Conservation (phyloP, 1,140 invertebrate species). For the Yoshiicerus persimilis region DNA sequence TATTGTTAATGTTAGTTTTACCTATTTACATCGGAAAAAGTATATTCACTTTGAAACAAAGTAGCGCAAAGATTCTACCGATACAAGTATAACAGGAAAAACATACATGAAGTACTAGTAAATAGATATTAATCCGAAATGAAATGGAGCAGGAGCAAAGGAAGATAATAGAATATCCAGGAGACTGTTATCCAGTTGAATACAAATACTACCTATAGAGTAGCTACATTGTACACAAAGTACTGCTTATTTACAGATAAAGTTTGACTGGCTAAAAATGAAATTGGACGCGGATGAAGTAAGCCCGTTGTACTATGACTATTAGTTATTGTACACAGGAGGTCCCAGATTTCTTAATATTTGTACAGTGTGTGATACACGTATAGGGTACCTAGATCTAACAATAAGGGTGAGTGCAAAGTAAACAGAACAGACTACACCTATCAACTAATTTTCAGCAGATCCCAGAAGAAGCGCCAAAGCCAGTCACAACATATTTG, state of each 20-base stretch:
- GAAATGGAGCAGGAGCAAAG: not conserved
- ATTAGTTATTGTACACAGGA: not conserved
- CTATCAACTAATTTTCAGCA: not conserved
- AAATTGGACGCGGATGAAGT: not conserved
- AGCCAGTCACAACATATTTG: slow-evolving; percentile 10
- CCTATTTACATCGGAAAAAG: not conserved
- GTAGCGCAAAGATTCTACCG: not conserved
- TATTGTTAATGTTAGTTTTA: not conserved
- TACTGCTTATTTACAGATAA: not conserved
- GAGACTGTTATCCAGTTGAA: not conserved
- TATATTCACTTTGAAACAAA: not conserved
- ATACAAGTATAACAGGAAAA: too few species aligned
- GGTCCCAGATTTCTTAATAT: not conserved
- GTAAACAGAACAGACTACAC: too few species aligned
- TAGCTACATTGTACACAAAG: not conserved
- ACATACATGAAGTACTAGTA: not conserved
- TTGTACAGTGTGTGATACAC: not conserved
- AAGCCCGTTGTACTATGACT: not conserved
- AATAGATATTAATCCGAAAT: not conserved
- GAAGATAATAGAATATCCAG: not conserved
- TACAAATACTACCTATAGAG: not conserved
- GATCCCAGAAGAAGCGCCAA: not conserved
- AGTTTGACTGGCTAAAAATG: not conserved
- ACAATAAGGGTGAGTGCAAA: not conserved
- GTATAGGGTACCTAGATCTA: too few species aligned